These are phyloP conservation scores for Colaptes auratus DNA, from an alignment of 2,113 vertebrate genomes.

Conservation along the genomic window DNA sequence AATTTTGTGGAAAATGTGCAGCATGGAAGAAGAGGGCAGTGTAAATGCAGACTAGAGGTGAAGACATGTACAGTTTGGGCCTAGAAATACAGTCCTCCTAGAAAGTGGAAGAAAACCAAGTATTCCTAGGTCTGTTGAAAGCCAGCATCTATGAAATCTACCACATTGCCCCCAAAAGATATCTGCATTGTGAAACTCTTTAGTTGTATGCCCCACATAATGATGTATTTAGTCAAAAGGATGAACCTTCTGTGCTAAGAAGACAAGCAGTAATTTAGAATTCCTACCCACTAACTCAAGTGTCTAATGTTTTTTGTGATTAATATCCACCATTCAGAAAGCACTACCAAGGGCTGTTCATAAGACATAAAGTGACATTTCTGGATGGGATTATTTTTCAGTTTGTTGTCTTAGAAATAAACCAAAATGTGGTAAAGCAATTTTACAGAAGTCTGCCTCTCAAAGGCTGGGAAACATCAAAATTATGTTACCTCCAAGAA, in stretches of 20 bases:
- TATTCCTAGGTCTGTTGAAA: background rate
- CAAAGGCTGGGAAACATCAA: background rate
- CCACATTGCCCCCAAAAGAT: background rate
- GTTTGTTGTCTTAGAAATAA: slow-evolving; percentile 8
- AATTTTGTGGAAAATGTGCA: background rate
- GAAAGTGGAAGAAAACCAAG: too few relatives aligned
- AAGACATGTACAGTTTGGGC: background rate
- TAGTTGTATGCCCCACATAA: background rate
- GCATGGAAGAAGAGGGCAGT: background rate
- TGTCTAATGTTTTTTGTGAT: slow-evolving; percentile 29
- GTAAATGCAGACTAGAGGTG: background rate
- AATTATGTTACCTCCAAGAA: background rate
- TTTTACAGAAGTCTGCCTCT: background rate
- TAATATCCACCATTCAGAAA: slow-evolving; percentile 15
- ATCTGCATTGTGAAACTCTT: background rate
- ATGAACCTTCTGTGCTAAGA: slow-evolving; percentile 22
- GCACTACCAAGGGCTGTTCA: background rate
- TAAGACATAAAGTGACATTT: slow-evolving; percentile 1
- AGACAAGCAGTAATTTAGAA: slow-evolving; percentile 33
- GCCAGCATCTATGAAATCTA: background rate
- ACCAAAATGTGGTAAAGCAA: background rate
- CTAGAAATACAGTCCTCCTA: background rate
- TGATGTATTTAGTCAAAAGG: background rate
- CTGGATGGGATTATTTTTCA: background rate
- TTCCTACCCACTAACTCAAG: slow-evolving; percentile 25